Percentiles rank a stretch among this genome's conserved stretches.
Evolutionary conservation across 2,797 vertebrate species (phyloP).

Genomic region (Discoglossus pictus): DNA sequence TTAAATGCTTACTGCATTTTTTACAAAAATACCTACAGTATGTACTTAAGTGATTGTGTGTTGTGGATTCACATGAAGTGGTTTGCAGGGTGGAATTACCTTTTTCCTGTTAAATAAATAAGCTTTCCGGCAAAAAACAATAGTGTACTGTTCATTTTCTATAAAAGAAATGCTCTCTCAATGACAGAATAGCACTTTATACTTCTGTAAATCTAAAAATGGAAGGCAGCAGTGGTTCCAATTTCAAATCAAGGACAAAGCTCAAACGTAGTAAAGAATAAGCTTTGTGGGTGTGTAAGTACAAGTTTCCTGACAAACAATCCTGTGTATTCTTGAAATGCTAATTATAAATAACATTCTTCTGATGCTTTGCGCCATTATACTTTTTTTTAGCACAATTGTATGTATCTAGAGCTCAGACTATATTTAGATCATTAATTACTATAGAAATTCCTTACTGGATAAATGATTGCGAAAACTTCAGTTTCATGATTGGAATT

Average conservation of each 20-base stretch:
- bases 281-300: constrained; percentile 18
- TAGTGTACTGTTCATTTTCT: constrained; percentile 16
- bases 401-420: no score
- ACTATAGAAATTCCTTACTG: no score
- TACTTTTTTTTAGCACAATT: no score
- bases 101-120: constrained; percentile 1
- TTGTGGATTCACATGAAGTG: no score
- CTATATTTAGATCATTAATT: no score
- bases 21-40: no score
- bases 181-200: constrained; percentile 12
- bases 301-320: constrained; percentile 14
- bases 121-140: constrained; percentile 7
- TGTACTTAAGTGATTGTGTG: no score
- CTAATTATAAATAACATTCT: constrained; percentile 3
- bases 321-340: background rate
- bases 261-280: constrained; percentile 4
- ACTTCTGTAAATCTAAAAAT: constrained; percentile 35
- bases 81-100: background rate
- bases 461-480: no score
- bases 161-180: constrained; percentile 6
- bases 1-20: no score
- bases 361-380: background rate
- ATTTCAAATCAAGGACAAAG: constrained; percentile 41
- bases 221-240: constrained; percentile 27
- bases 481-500: no score